Percentiles rank a stretch among this genome's conserved stretches.
Evolutionary conservation across 37 sponge, comb jelly and placozoan genomes (phyloP).

Genomic region (Lycopodina hypogea): DNA sequence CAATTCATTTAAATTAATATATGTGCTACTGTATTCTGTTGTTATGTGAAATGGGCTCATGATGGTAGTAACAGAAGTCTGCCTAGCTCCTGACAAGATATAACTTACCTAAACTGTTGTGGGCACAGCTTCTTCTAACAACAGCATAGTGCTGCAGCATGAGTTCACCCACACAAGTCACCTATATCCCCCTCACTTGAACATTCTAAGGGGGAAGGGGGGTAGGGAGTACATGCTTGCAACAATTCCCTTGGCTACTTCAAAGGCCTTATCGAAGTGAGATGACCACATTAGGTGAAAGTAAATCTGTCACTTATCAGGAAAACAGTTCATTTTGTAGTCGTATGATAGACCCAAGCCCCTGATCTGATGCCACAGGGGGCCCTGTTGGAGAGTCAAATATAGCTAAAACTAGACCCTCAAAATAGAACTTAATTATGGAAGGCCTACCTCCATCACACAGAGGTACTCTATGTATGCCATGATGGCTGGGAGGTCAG

Average conservation of each 20-base stretch:
- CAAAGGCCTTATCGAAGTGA: slow-evolving; percentile 76
- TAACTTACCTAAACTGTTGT: no score
- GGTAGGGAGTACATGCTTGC: slow-evolving; percentile 41
- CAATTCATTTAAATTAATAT: no score
- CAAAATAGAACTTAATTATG: neutral
- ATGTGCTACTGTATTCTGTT: no score
- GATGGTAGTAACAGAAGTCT: no score
- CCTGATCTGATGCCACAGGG: slow-evolving; percentile 92
- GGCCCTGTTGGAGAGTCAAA: slow-evolving; percentile 64
- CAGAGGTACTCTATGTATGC: slow-evolving; percentile 78
- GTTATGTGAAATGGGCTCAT: no score
- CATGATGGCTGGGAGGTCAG: slow-evolving; percentile 75
- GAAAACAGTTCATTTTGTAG: slow-evolving; percentile 62
- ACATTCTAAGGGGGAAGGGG: no score
- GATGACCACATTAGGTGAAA: slow-evolving; percentile 71
- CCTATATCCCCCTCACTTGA: no score
- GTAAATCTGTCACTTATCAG: slow-evolving; percentile 58
- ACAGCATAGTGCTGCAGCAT: no score
- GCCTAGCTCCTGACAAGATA: no score
- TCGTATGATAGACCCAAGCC: slow-evolving; percentile 93
- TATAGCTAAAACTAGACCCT: neutral
- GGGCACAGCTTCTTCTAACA: no score
- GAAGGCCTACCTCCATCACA: slow-evolving; percentile 66
- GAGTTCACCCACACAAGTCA: no score
- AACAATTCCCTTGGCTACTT: slow-evolving; percentile 74